Percentiles rank a stretch among this genome's conserved stretches.
Conservation (phyloP, 2,888 invertebrate genomes). For the Entomobrya multifasciata region DNA sequence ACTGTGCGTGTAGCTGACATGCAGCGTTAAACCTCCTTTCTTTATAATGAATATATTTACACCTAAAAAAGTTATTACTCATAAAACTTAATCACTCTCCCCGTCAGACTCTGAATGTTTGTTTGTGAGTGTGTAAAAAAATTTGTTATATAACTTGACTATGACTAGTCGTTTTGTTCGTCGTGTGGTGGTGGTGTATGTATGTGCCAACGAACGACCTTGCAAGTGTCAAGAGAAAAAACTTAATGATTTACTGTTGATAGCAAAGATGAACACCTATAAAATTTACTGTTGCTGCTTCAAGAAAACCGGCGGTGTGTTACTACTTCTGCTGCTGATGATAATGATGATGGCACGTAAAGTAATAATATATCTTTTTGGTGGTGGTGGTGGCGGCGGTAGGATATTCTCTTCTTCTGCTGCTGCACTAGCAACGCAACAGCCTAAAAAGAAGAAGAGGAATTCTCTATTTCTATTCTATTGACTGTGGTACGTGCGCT, state of each 20-base stretch:
- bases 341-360: constrained; percentile 22
- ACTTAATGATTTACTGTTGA: constrained; percentile 66
- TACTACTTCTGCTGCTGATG: constrained; percentile 23
- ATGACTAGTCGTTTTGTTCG: neutral
- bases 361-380: constrained; percentile 38
- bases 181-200: neutral
- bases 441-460: neutral
- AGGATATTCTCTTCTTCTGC: constrained; percentile 1
- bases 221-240: constrained; percentile 64
- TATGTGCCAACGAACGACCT: constrained; percentile 70
- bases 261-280: constrained; percentile 29
- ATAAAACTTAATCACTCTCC: constrained; percentile 30
- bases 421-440: no score
- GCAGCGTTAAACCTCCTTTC: neutral
- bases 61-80: constrained; percentile 42
- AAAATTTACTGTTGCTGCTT: constrained; percentile 23
- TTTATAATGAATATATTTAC: constrained; percentile 29
- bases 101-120: neutral
- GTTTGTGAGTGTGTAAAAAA: neutral
- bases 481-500: constrained; percentile 1
- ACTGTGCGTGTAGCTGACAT: neutral
- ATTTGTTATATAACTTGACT: neutral
- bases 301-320: constrained; percentile 20
- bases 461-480: constrained; percentile 2
- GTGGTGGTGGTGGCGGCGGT: neutral